Evolutionary conservation across 2,797 vertebrate genomes (phyloP), one percentile per base, ranked within the genome.

Genomic region (Lerista edwardsae): DNA sequence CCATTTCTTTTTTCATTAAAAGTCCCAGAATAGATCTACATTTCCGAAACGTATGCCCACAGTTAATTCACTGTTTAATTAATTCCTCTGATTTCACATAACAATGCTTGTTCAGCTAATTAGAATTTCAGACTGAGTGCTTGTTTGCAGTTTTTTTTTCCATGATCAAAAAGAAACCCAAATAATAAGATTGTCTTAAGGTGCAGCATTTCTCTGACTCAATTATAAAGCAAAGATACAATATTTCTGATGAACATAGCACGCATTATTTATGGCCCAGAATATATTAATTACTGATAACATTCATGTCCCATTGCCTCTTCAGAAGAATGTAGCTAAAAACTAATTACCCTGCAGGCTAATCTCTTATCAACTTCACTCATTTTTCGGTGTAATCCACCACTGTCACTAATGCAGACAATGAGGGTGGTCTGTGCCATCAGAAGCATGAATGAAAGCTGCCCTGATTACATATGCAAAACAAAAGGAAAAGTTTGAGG

Each of bases 51-150:
- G 6, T 80, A 74, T 0, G 1, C 61, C 79, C 19, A 80, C 86
- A 88, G 7, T 83, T 86, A 83, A 84, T 73, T 34, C 31, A 74
- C 1, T 83, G 21, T 88, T 86, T 89, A 87, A 90, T 90, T 89
- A 91, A 87, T 86, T 93, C 47, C 1, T 80, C 59, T 85, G 61
- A 77, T 47, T 88, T 83, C 75, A 85, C 14, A 80, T 61, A 93
- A 84, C 11, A 82, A 87, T 86, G 29, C 47, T 44, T 84, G n/a
- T 69, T 86, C 75, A 84, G 72, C 68, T 88, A 90, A 84, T 72
- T 47, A 89, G 73, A 90, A 86, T 92, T 91, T 90, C 62, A 81
- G 71, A 84, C 3, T n/a, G 0, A 19, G 36, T 84, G 71, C 64
- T 23, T 0, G 86, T 86, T 82, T 92, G 72, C 47, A 83, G n/a